Base-by-base conservation (phyloP, 2,113 vertebrate genomes). In the Tupaia tana region DNA sequence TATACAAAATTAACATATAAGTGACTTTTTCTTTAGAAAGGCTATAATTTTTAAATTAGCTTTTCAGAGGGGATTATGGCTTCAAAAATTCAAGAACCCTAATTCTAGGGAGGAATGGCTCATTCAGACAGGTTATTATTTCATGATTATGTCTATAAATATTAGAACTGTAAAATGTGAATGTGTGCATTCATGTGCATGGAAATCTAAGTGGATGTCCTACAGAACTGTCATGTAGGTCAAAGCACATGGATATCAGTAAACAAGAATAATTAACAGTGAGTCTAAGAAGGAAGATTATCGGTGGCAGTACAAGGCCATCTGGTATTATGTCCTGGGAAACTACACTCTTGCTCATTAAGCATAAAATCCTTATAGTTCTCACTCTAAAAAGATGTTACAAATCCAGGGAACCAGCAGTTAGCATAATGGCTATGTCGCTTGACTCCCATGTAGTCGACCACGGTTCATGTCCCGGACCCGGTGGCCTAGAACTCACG, bases 41-140 rank as follows among this genome's bases (percentile, higher is more conserved):
- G 3, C 18, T 78, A 2, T 25, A 81, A 61, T 71, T 96, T 90
- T 88, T 43, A 43, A 77, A 88, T 73, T 83, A 80, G 67, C 70
- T 73, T 89, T 52, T 66, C 31, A 43, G 70, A 92, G 54, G 43
- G 59, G 15, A 74, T 4, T 13, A 69, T 59, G 18, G 27, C 27
- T 92, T 93, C 19, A 78, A 87, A 96, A 91, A 92, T 81, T 12
- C 67, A 70, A 71, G n/a, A 89, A 73, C 86, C 11, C 13, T 73
- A 89, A 83, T 84, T 87, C 19, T 81, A 94, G 61, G 31, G 92
- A 64, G 24, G 84, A 93, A 90, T 87, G 6, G 29, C 24, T 96
- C 31, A 81, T 43, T 81, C 9, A 74, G 69, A 83, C 1, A 84
- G 54, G 56, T 56, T 79, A 52, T 63, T 82, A 69, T 73, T 83